Base-by-base conservation (phyloP, 1,140 invertebrate genomes). In the Diuraphis noxia region DNA sequence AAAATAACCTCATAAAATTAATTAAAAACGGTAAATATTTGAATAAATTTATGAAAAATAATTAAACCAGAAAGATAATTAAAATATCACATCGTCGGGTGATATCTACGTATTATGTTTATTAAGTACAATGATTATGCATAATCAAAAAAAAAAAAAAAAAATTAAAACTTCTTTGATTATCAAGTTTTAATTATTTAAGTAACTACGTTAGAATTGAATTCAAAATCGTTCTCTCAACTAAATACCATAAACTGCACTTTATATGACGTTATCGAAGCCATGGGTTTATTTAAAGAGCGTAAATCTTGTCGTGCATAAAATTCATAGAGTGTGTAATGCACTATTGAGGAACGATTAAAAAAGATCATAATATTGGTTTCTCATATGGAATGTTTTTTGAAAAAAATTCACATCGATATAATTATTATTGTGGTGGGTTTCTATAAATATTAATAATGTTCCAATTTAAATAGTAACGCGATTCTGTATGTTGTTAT, bases 401-500 rank as follows among this genome's bases (percentile, higher is more conserved):
- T 17, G n/a, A n/a, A 30, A 30, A 3, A 63, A 0, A 63, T 30
- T 4, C 52, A 30, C 9, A 2, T 56, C 8, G 30, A 30, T 30
- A 56, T 56, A 0, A n/a, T 63, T n/a, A 46, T 49, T 49, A 2
- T 49, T n/a, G n/a, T n/a, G n/a, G 19, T 21, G 56, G 30, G 0
- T n/a, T n/a, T 63, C 21, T 25, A 38, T 30, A 38, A 5, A 10
- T 46, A 46, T 30, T 38, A 88, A 34, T 89, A 79, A 77, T 40
- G 40, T 89, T 46, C 72, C 46, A 52, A 82, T 91, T 82, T n/a
- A 49, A 79, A 91, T 82, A 36, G 34, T 52, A 52, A 91, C 43
- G 40, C 41, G 34, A 52, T 46, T 56, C 41, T 34, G n/a, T 40
- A 36, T 25, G 46, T 89, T 34, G n/a, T n/a, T n/a, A n/a, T n/a